These are phyloP conservation scores for Anthoptus insignis DNA, from an alignment of 2,888 invertebrate genomes.

Conservation along the genomic window DNA sequence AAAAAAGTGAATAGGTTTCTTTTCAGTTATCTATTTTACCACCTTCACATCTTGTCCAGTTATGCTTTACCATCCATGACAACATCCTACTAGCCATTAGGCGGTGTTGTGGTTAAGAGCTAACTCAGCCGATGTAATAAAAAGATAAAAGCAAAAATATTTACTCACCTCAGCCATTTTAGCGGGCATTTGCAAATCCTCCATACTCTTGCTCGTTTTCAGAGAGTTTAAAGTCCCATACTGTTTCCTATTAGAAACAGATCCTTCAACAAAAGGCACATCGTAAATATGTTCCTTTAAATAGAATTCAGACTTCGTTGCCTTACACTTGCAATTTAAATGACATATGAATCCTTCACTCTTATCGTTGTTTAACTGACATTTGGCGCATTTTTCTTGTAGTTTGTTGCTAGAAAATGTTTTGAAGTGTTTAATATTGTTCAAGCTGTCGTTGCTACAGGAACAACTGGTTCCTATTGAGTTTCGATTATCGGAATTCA, in stretches of 20 bases:
- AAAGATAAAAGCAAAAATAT: background rate
- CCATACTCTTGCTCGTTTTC: conserved; percentile 68
- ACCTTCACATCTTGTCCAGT: too few species aligned
- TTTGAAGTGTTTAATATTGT: conserved; percentile 43
- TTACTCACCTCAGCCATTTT: conserved; percentile 61
- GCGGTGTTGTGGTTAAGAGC: too few species aligned
- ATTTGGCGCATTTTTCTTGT: conserved; percentile 60
- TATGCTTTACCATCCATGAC: too few species aligned
- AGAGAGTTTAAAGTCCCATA: conserved; percentile 68
- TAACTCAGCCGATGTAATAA: background rate
- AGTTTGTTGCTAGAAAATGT: conserved; percentile 49
- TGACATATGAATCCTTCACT: conserved; percentile 74
- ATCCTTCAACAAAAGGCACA: conserved; percentile 78
- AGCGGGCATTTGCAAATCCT: conserved; percentile 58
- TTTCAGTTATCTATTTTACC: too few species aligned
- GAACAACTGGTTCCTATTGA: conserved; percentile 58
- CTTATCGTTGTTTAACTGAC: conserved; percentile 60
- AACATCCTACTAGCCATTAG: too few species aligned
- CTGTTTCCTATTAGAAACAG: conserved; percentile 46
- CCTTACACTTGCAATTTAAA: conserved; percentile 69
- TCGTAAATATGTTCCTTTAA: conserved; percentile 88
- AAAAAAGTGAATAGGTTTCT: too few species aligned
- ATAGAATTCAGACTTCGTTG: conserved; percentile 67
- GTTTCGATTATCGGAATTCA: conserved; percentile 58
- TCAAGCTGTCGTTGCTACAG: conserved; percentile 61